phyloP scores from a whole-genome alignment of 2,113 vertebrate species.

The Pontoporia blainvillei region DNA sequence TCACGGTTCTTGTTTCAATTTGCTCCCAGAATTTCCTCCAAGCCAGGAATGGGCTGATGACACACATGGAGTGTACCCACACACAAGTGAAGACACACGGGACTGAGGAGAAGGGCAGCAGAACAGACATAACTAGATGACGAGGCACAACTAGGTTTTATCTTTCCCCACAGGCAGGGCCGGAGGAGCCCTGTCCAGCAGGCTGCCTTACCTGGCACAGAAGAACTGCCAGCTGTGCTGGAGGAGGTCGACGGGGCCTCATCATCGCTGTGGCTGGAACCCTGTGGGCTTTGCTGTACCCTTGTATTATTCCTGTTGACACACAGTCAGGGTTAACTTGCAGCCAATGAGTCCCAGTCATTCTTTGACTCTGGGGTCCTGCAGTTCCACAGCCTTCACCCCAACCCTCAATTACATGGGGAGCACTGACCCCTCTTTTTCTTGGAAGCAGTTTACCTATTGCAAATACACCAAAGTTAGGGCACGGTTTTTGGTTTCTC shows the following conservation, averaged over 20 bases:
- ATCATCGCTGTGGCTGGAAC: constrained; percentile 44
- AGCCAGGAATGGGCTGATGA: neutral
- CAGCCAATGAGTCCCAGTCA: neutral
- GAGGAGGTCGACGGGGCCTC: constrained; percentile 68
- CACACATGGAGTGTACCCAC: neutral
- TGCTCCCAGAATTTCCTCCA: neutral
- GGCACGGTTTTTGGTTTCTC: neutral
- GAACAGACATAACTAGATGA: neutral
- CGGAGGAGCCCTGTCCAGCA: neutral
- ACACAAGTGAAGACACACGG: neutral
- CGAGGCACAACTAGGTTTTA: accelerated
- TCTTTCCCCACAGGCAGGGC: neutral
- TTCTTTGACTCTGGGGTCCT: neutral
- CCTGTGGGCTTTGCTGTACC: constrained; percentile 16
- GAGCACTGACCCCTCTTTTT: neutral
- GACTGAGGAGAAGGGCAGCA: neutral
- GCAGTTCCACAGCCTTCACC: neutral
- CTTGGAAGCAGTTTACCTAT: neutral
- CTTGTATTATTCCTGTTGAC: constrained; percentile 54
- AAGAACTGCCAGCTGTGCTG: constrained; percentile 58
- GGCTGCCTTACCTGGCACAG: constrained; percentile 84
- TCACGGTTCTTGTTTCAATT: neutral
- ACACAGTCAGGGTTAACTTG: neutral
- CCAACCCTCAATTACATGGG: neutral
- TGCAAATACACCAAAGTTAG: neutral